Conservation (phyloP, 2,888 invertebrate genomes). For the Luperina nickerlii region DNA sequence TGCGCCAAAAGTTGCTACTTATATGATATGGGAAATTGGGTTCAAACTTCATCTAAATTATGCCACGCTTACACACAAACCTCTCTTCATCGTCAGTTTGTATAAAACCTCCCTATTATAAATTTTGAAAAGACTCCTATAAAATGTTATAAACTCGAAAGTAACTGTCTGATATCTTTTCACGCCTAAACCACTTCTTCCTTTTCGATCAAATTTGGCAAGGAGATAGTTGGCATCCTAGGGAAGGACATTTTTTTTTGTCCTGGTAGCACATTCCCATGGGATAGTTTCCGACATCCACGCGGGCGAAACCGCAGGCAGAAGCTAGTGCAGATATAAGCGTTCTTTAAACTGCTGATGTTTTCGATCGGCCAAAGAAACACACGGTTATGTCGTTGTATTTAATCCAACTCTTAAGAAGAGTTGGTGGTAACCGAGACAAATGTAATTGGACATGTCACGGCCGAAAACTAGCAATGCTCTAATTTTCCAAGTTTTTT, state of each 20-base stretch:
- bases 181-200: not conserved
- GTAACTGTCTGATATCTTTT: not conserved
- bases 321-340: not conserved
- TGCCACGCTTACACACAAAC: not conserved
- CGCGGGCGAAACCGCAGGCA: not conserved
- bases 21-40: not conserved
- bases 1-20: not conserved
- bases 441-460: slow-evolving; percentile 56
- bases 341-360: slow-evolving; percentile 3
- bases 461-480: slow-evolving; percentile 37
- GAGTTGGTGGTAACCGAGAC: slow-evolving; percentile 46
- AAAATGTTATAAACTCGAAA: too few species aligned
- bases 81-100: not conserved
- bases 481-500: slow-evolving; percentile 52
- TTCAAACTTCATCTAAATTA: not conserved
- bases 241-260: not conserved
- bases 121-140: not conserved
- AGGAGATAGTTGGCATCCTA: not conserved
- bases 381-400: slow-evolving; percentile 5
- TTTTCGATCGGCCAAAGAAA: not conserved
- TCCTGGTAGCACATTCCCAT: not conserved
- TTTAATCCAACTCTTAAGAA: slow-evolving; percentile 35
- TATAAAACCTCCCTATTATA: not conserved
- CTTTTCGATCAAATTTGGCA: not conserved
- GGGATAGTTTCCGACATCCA: too few species aligned